Evolutionary conservation across 2,888 invertebrate species (phyloP).

Genomic region (Cryptocheilus praepositus): DNA sequence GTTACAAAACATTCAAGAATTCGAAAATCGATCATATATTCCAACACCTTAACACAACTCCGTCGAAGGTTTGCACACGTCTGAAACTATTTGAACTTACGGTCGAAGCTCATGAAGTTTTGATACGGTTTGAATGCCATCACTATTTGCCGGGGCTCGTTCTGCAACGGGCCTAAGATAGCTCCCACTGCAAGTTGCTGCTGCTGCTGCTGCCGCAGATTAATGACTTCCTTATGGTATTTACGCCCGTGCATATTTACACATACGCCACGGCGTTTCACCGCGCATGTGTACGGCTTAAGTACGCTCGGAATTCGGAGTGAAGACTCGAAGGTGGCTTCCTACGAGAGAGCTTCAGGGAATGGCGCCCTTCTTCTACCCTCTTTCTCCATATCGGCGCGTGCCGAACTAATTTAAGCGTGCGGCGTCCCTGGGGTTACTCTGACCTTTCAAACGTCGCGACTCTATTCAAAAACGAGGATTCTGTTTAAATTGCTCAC

Average conservation of each 20-base stretch:
- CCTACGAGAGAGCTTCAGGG: neutral
- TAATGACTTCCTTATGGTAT: slow-evolving; percentile 49
- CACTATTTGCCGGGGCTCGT: too few relatives aligned
- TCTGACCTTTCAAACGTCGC: too few relatives aligned
- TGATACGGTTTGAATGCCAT: too few relatives aligned
- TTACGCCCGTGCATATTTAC: slow-evolving; percentile 24
- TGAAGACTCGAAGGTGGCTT: slow-evolving; percentile 4
- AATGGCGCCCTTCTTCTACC: neutral
- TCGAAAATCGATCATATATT: too few relatives aligned
- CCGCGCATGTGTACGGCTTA: slow-evolving; percentile 17
- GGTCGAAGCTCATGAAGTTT: too few relatives aligned
- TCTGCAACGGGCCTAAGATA: slow-evolving; percentile 44
- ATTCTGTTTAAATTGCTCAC: too few relatives aligned
- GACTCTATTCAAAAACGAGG: too few relatives aligned
- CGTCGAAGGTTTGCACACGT: too few relatives aligned
- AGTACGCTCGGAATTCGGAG: slow-evolving; percentile 5
- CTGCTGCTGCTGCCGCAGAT: slow-evolving; percentile 30
- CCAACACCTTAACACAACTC: too few relatives aligned
- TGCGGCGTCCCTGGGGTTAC: too few relatives aligned
- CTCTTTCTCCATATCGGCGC: neutral
- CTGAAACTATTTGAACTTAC: too few relatives aligned
- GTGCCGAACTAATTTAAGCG: neutral
- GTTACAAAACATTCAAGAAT: too few relatives aligned
- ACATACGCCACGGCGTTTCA: slow-evolving; percentile 1
- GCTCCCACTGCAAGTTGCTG: slow-evolving; percentile 23